Evolutionary conservation across 1,140 invertebrate species (phyloP).

Genomic region (Drosophila pruinosa): DNA sequence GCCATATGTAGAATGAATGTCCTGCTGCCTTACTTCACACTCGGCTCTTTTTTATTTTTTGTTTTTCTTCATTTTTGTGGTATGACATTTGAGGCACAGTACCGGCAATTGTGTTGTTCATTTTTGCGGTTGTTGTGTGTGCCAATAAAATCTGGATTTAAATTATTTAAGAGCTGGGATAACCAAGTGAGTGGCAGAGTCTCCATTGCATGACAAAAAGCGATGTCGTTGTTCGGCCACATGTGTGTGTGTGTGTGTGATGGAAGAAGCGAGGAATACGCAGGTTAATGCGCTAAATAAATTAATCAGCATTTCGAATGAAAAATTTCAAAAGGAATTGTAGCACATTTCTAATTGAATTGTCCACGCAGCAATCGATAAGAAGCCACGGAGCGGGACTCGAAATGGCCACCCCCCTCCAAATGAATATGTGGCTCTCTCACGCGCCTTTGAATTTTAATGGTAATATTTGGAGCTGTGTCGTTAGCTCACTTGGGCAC

Average conservation of each 20-base stretch:
- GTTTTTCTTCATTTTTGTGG: background rate
- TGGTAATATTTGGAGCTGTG: constrained; percentile 46
- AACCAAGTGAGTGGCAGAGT: background rate
- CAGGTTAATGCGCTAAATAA: constrained; percentile 45
- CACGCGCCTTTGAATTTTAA: constrained; percentile 60
- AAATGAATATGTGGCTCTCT: constrained; percentile 12
- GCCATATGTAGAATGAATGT: constrained; percentile 10
- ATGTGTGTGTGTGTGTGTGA: background rate
- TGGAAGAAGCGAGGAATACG: background rate
- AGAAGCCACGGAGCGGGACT: background rate
- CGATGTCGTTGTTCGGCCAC: constrained; percentile 39
- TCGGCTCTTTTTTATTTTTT: background rate
- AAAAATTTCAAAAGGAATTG: constrained; percentile 7
- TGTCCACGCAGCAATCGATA: constrained; percentile 64
- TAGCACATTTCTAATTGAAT: constrained; percentile 52
- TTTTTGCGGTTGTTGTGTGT: constrained; percentile 36
- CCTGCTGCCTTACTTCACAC: constrained; percentile 8
- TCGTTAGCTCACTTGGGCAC: constrained; percentile 42
- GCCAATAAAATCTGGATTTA: constrained; percentile 62
- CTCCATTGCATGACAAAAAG: constrained; percentile 57
- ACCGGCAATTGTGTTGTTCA: constrained; percentile 42
- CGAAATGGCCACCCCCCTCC: background rate
- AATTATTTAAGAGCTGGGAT: constrained; percentile 58
- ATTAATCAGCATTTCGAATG: constrained; percentile 58
- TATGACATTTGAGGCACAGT: constrained; percentile 52